phyloP scores from a whole-genome alignment of 2,888 invertebrate species.

The Synanthedon myopaeformis region DNA sequence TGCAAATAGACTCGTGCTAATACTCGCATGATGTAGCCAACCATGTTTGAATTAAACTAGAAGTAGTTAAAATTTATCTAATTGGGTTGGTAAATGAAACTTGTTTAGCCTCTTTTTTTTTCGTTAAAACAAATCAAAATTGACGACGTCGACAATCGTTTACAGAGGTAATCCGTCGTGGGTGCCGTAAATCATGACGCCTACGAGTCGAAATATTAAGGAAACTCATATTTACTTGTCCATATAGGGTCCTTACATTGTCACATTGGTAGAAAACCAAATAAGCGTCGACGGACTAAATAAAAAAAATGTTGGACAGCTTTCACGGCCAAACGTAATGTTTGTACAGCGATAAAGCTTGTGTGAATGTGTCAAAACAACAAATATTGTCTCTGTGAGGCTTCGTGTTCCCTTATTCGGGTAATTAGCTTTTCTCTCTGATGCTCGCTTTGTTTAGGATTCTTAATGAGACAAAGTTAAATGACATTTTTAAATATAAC shows the following conservation, averaged over 20 bases:
- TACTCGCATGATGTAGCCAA: too few relatives aligned
- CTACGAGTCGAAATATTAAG: conserved; percentile 44
- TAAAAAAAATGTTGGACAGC: conserved; percentile 60
- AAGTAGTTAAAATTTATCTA: too few relatives aligned
- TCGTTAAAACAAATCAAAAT: conserved; percentile 9
- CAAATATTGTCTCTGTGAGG: conserved; percentile 59
- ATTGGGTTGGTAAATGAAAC: too few relatives aligned
- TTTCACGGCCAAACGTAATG: conserved; percentile 63
- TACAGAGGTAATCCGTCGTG: conserved; percentile 25
- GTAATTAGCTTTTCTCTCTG: conserved; percentile 30
- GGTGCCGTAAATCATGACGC: conserved; percentile 33
- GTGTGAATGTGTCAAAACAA: conserved; percentile 71
- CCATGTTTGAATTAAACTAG: too few relatives aligned
- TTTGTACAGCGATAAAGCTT: conserved; percentile 60
- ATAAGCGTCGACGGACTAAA: conserved; percentile 42
- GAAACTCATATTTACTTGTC: conserved; percentile 51
- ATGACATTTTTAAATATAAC: too few relatives aligned
- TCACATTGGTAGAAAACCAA: conserved; percentile 64
- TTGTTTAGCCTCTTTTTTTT: too few relatives aligned
- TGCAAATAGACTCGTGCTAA: too few relatives aligned
- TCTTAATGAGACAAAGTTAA: background rate
- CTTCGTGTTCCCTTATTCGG: conserved; percentile 31
- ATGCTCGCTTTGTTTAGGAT: background rate
- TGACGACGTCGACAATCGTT: conserved; percentile 15
- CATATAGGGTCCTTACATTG: conserved; percentile 61